A percentile compares a stretch with the other conserved stretches of the same genome.
Conservation (phyloP, 1,140 invertebrate species). For the Phortica variegata region DNA sequence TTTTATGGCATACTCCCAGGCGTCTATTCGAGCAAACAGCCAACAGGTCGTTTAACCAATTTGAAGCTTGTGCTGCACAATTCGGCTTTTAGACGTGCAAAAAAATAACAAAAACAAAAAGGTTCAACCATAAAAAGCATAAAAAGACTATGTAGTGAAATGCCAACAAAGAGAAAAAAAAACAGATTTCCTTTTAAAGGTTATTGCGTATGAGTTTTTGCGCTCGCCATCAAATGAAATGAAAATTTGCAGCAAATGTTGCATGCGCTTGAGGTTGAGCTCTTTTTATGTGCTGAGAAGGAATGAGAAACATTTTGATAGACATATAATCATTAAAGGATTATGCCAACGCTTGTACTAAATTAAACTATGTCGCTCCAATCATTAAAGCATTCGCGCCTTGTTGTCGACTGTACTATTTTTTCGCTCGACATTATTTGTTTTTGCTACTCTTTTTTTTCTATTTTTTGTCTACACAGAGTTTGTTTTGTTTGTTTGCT, state of each 20-base stretch:
- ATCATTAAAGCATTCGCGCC: background rate
- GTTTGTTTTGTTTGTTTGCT: constrained; percentile 38
- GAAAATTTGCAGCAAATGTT: background rate
- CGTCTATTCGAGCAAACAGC: too few relatives aligned
- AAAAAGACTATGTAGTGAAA: constrained; percentile 11
- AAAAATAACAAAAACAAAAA: background rate
- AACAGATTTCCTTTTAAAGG: too few relatives aligned
- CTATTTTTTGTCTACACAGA: constrained; percentile 3
- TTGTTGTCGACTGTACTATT: constrained; percentile 5
- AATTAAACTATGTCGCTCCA: too few relatives aligned
- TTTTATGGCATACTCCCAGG: too few relatives aligned
- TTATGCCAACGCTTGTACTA: constrained; percentile 2
- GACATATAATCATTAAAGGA: background rate
- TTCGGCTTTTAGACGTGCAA: background rate
- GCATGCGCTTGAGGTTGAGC: constrained; percentile 17
- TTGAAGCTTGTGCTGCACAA: too few relatives aligned
- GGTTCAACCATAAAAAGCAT: background rate
- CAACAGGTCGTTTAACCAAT: too few relatives aligned
- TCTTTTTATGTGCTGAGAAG: too few relatives aligned
- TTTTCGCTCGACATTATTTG: constrained; percentile 5
- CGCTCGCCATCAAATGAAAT: too few relatives aligned
- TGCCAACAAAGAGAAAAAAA: background rate
- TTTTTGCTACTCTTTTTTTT: constrained; percentile 18
- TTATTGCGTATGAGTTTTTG: too few relatives aligned
- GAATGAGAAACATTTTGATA: too few relatives aligned